Evolutionary conservation across 1,140 invertebrate genomes (phyloP), one percentile per base, ranked within the genome.

Genomic region (Liolophura sinensis): DNA sequence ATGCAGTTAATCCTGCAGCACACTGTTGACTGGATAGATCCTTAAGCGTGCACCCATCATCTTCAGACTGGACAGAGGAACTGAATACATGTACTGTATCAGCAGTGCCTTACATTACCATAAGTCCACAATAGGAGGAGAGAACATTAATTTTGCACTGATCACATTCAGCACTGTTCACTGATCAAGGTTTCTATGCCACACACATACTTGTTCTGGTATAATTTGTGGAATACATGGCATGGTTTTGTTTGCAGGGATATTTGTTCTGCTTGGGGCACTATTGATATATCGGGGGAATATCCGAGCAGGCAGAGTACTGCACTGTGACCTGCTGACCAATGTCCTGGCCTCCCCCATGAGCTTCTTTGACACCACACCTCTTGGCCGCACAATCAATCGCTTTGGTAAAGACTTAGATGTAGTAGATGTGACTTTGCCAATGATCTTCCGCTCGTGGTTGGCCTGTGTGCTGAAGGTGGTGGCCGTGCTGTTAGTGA

Each of bases 311-410:
- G 81, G 77, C 11, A 59, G 61, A 50, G 58, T 66, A 3, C 70
- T 85, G n/a, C 84, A 85, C 64, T 27, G 62, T 24, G 62, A 52
- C 31, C 27, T 86, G 9, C 68, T 86, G 11, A 56, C 65, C 15
- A 73, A 71, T 64, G 50, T 96, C 76, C 84, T 89, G 55, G 81
- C 82, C 68, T 84, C 85, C 54, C 86, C 87, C 40, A 82, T 88
- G 84, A 82, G 83, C 73, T 89, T 88, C 82, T 90, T 89, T 74
- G 91, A 92, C 77, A 81, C 86, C 9, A 91, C 89, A 27, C 88
- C 88, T 15, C 82, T 86, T 27, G 88, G 88, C 62, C 82, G 87
- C 71, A 85, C 89, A 72, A 79, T 89, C 73, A 89, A 89, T 79
- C 82, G 88, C 75, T 87, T 87, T 76, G 83, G 80, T 16, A 87